Evolutionary conservation across 2,797 vertebrate species (phyloP).

Genomic region (Parambassis ranga): DNA sequence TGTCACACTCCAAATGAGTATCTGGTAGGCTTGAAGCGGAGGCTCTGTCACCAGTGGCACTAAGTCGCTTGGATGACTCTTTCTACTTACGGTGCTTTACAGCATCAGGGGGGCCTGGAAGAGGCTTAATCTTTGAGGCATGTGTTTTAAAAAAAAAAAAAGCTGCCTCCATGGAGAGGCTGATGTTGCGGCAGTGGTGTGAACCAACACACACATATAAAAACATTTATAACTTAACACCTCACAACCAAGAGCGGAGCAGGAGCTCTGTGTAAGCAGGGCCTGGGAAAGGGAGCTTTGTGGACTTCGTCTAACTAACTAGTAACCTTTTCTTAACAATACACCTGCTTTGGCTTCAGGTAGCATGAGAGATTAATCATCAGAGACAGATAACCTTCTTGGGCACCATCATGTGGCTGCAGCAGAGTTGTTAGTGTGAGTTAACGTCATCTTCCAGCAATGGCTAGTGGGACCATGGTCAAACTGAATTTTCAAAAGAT

Average conservation of each 20-base stretch:
- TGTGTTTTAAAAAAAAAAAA: conserved; percentile 28
- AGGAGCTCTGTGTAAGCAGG: conserved; percentile 4
- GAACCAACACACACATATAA: conserved; percentile 32
- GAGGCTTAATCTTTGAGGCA: conserved; percentile 38
- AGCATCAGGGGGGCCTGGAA: conserved; percentile 1
- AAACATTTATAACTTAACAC: conserved; percentile 52
- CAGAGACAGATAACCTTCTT: conserved; percentile 48
- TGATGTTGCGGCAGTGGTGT: conserved; percentile 15
- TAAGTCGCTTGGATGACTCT: conserved; percentile 43
- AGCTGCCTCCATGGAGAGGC: conserved; percentile 20
- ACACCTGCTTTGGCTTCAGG: conserved; percentile 27
- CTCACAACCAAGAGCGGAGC: conserved; percentile 22
- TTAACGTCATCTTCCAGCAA: conserved; percentile 35
- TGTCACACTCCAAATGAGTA: conserved; percentile 54
- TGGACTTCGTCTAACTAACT: conserved; percentile 40
- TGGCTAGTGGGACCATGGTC: not conserved
- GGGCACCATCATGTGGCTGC: conserved; percentile 6
- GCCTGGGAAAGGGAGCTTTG: not conserved
- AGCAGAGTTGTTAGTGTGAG: conserved; percentile 22
- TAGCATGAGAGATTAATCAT: conserved; percentile 52
- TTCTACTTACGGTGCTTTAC: conserved; percentile 32
- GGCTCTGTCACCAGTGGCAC: conserved; percentile 34
- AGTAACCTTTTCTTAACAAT: conserved; percentile 33
- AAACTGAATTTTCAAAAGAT: conserved; percentile 8
- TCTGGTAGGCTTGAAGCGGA: conserved; percentile 36